phyloP scores from a whole-genome alignment of 2,113 vertebrate genomes.

The Podocnemis expansa region DNA sequence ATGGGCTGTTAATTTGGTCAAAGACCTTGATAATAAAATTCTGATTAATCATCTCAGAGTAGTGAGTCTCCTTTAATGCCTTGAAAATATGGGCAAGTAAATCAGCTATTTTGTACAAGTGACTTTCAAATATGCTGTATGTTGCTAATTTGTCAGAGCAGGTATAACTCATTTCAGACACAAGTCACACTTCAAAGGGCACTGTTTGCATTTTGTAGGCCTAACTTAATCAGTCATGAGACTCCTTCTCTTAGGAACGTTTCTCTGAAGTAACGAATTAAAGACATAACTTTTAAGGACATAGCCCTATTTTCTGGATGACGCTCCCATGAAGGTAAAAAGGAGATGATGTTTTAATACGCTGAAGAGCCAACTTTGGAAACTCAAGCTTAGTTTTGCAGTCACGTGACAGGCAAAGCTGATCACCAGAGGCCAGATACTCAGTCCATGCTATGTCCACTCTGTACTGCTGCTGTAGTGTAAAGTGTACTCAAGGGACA shows the following conservation, averaged over 20 bases:
- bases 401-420: not conserved
- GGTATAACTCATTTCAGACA: not conserved
- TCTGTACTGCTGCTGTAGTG: not conserved
- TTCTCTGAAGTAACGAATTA: not conserved
- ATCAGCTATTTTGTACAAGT: not conserved
- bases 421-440: not conserved
- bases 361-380: not conserved
- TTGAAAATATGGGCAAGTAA: not conserved
- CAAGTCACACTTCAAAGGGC: not conserved
- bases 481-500: not conserved
- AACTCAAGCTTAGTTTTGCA: not conserved
- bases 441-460: not conserved
- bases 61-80: too few species aligned
- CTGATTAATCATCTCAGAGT: too few species aligned
- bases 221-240: not conserved
- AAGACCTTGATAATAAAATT: not conserved
- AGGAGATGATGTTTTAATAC: not conserved
- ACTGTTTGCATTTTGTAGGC: not conserved
- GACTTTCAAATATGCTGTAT: not conserved
- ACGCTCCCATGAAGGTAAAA: not conserved
- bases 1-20: accelerated
- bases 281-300: not conserved
- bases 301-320: not conserved
- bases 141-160: too few species aligned
- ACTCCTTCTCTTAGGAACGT: not conserved